Evolutionary conservation across 2,113 vertebrate genomes (phyloP).

Genomic region (Albula glossodonta): DNA sequence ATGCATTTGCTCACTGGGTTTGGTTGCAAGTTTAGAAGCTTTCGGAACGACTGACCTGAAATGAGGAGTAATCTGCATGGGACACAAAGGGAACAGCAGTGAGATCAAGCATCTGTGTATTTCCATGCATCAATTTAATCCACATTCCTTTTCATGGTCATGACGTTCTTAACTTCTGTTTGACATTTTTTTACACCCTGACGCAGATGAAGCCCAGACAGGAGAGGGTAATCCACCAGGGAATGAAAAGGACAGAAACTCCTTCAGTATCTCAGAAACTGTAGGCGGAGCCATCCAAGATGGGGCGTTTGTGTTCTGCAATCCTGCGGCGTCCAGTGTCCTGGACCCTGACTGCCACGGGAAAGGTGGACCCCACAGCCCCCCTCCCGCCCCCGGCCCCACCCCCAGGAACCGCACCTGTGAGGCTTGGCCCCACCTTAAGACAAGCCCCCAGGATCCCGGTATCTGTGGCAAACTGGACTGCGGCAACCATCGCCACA

Average conservation of each 20-base stretch:
- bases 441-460: neutral
- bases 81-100: no score
- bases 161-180: neutral
- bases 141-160: neutral
- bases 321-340: conserved; percentile 49
- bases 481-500: neutral
- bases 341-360: conserved; percentile 35
- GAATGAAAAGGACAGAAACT: conserved; percentile 5
- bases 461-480: neutral
- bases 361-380: neutral
- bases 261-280: neutral
- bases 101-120: no score
- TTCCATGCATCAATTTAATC: no score
- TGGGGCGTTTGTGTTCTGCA: conserved; percentile 57
- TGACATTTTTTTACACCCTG: neutral
- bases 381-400: neutral
- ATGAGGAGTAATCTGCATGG: no score
- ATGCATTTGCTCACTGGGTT: no score
- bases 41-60: no score
- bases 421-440: neutral
- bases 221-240: conserved; percentile 12
- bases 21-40: no score
- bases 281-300: conserved; percentile 26
- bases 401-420: neutral
- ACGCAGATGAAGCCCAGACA: conserved; percentile 36